phyloP scores from a whole-genome alignment of 2,113 vertebrate genomes.

The Burhinus bistriatus region DNA sequence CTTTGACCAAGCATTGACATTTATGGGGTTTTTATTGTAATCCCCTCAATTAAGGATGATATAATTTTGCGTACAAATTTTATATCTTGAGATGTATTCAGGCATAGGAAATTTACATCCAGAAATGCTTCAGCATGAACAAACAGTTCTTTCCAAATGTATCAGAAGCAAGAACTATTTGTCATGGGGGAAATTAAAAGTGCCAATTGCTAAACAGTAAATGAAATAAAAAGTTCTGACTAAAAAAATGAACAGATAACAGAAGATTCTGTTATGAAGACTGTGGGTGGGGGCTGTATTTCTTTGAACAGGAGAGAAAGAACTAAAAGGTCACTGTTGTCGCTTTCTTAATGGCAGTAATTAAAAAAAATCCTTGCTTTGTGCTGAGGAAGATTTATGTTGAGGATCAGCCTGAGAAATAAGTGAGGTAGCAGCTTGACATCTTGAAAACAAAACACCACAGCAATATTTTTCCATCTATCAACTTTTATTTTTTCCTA shows the following conservation, averaged over 20 bases:
- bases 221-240: neutral
- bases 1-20: neutral
- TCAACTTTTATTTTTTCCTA: conserved; percentile 59
- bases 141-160: neutral
- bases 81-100: neutral
- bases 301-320: conserved; percentile 19
- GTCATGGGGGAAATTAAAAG: neutral
- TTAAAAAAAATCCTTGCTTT: conserved; percentile 40
- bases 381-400: conserved; percentile 61
- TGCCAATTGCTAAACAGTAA: neutral
- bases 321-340: conserved; percentile 12
- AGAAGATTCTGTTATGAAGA: neutral
- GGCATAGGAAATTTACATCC: neutral
- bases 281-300: neutral
- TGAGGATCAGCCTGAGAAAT: conserved; percentile 62
- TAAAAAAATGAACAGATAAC: neutral
- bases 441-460: conserved; percentile 63
- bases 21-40: neutral
- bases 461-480: conserved; percentile 56
- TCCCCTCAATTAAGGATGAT: neutral
- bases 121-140: neutral
- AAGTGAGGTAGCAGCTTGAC: conserved; percentile 65
- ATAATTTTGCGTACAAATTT: neutral
- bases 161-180: neutral
- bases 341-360: conserved; percentile 48